These are phyloP conservation scores for Cyprinodon variegatus DNA, from an alignment of 2,113 vertebrate species.

Conservation along the genomic window DNA sequence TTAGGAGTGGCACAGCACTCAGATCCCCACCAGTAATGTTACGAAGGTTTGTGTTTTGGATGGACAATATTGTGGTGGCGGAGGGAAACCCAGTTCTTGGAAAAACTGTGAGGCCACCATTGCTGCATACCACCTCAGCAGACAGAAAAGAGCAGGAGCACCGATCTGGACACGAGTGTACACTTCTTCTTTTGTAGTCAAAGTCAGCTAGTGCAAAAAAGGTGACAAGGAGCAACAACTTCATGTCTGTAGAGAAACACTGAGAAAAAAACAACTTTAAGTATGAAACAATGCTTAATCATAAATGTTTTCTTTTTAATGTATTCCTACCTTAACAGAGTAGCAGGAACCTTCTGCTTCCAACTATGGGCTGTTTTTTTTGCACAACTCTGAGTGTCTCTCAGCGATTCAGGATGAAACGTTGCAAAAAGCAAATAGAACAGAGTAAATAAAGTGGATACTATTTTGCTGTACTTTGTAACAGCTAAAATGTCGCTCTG, in stretches of 20 bases:
- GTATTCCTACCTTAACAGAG: constrained; percentile 33
- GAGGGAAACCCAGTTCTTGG: constrained; percentile 65
- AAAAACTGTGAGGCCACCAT: constrained; percentile 61
- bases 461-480: constrained; percentile 23
- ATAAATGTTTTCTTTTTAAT: constrained; percentile 3
- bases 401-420: constrained; percentile 47
- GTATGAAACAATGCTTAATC: neutral
- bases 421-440: constrained; percentile 68
- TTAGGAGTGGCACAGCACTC: constrained; percentile 64
- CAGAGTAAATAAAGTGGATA: constrained; percentile 51
- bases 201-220: constrained; percentile 48
- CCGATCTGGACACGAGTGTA: constrained; percentile 57
- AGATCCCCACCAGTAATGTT: constrained; percentile 60
- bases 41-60: constrained; percentile 81
- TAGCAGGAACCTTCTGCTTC: neutral
- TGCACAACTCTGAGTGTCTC: constrained; percentile 1
- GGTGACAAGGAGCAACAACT: constrained; percentile 42
- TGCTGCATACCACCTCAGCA: constrained; percentile 71
- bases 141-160: constrained; percentile 68
- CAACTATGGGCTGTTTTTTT: constrained; percentile 18
- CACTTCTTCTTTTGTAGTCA: constrained; percentile 12
- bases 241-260: constrained; percentile 54
- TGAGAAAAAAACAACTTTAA: constrained; percentile 5
- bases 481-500: constrained; percentile 19
- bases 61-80: constrained; percentile 66